Percentiles rank a stretch among this genome's conserved stretches.
Evolutionary conservation across 2,113 vertebrate species (phyloP).

Genomic region (Chlorodrepanis virens): DNA sequence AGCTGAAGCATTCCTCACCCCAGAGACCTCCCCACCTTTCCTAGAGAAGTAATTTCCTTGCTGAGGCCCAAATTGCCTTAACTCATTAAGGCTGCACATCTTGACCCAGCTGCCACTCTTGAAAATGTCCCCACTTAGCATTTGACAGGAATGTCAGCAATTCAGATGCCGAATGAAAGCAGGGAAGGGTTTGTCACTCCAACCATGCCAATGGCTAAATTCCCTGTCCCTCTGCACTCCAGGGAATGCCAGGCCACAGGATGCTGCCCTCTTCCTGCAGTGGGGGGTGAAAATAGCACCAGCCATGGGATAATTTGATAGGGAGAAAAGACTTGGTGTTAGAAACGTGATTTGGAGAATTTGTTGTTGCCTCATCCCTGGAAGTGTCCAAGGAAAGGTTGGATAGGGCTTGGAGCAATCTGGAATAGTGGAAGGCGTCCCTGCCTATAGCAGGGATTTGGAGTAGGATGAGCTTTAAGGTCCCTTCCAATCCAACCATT

Average conservation of each 20-base stretch:
- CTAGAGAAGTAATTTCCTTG: neutral
- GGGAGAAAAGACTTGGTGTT: neutral
- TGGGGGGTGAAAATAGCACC: neutral
- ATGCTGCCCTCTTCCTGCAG: neutral
- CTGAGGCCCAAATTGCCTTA: neutral
- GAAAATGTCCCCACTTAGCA: neutral
- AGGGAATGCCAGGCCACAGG: neutral
- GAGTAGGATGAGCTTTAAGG: neutral
- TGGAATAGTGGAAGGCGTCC: neutral
- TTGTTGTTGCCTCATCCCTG: neutral
- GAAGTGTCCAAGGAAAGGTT: neutral
- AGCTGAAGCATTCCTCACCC: neutral
- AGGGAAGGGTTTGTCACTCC: neutral
- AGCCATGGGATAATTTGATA: neutral
- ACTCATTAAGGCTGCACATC: neutral
- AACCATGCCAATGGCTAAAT: neutral
- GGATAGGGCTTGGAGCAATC: neutral
- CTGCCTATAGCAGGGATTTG: neutral
- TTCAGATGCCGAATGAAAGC: neutral
- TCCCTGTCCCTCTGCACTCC: neutral
- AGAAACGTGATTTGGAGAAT: neutral
- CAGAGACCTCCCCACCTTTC: neutral
- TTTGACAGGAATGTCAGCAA: conserved; percentile 11
- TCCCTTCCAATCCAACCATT: neutral
- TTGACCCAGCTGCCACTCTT: neutral